Conservation (phyloP, 2,888 invertebrate species). For the Girardia tigrina region DNA sequence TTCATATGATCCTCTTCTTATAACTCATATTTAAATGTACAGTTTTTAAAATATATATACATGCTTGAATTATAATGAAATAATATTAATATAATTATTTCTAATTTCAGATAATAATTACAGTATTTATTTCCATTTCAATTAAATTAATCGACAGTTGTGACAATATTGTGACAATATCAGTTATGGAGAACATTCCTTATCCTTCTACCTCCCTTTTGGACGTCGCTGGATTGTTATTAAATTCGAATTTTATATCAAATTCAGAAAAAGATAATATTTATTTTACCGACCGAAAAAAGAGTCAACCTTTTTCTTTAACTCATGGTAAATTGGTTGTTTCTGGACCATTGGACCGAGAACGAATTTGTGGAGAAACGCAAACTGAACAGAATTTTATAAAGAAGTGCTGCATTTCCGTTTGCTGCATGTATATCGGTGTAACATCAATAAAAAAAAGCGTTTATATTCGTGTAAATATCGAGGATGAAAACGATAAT, state of each 20-base stretch:
- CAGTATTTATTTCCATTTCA: no score
- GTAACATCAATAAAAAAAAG: neutral
- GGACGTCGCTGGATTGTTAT: neutral
- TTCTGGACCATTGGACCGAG: neutral
- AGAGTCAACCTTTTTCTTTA: neutral
- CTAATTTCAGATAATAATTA: no score
- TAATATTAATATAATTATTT: no score
- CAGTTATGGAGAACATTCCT: neutral
- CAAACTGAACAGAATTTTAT: neutral
- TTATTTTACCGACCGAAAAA: neutral
- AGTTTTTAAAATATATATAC: no score
- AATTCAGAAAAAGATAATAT: neutral
- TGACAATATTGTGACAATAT: neutral
- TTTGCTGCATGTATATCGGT: conserved; percentile 8
- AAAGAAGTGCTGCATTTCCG: neutral
- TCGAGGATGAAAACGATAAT: conserved; percentile 9
- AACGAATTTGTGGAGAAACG: neutral
- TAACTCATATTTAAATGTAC: no score
- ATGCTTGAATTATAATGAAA: no score
- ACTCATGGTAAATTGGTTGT: neutral
- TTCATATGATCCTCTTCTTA: no score
- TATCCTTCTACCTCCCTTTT: neutral
- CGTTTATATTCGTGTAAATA: neutral
- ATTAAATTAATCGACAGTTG: no score
- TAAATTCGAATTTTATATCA: neutral